These are phyloP conservation scores for Tigriopus japonicus DNA, from an alignment of 1,140 invertebrate genomes.

Conservation along the genomic window DNA sequence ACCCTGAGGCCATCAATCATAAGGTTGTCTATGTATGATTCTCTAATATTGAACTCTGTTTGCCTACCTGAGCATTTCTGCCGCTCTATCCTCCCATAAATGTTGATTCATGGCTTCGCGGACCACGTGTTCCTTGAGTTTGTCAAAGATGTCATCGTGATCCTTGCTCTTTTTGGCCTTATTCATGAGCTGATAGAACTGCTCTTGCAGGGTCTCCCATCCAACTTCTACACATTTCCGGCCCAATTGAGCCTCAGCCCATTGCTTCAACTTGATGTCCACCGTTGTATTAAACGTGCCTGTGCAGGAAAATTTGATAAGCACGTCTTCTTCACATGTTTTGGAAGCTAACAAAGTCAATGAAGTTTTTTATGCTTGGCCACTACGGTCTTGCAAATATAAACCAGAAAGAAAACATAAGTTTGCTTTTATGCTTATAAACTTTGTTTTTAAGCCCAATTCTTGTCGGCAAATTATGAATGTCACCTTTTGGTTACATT, in stretches of 20 bases:
- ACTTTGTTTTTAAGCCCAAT: too few relatives aligned
- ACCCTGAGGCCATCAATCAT: too few relatives aligned
- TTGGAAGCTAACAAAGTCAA: too few relatives aligned
- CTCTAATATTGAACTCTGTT: background rate
- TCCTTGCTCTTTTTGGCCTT: constrained; percentile 45
- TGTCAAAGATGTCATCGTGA: constrained; percentile 77
- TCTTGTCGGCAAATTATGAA: too few relatives aligned
- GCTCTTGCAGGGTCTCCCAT: constrained; percentile 64
- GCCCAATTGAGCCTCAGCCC: constrained; percentile 77
- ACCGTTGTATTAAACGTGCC: constrained; percentile 89
- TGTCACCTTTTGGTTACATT: too few relatives aligned
- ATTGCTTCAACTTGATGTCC: constrained; percentile 88
- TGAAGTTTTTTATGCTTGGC: too few relatives aligned
- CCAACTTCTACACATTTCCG: constrained; percentile 65
- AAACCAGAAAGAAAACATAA: too few relatives aligned
- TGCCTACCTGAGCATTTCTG: background rate
- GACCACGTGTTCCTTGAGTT: constrained; percentile 67
- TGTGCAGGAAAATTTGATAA: too few relatives aligned
- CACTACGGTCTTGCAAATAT: too few relatives aligned
- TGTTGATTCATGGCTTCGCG: constrained; percentile 65
- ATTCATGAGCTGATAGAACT: constrained; percentile 62
- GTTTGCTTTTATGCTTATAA: too few relatives aligned
- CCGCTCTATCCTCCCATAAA: constrained; percentile 75
- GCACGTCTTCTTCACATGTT: too few relatives aligned
- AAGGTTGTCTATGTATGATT: constrained; percentile 7